phyloP scores from a whole-genome alignment of 2,797 vertebrate species.

The Eremophila alpestris region DNA sequence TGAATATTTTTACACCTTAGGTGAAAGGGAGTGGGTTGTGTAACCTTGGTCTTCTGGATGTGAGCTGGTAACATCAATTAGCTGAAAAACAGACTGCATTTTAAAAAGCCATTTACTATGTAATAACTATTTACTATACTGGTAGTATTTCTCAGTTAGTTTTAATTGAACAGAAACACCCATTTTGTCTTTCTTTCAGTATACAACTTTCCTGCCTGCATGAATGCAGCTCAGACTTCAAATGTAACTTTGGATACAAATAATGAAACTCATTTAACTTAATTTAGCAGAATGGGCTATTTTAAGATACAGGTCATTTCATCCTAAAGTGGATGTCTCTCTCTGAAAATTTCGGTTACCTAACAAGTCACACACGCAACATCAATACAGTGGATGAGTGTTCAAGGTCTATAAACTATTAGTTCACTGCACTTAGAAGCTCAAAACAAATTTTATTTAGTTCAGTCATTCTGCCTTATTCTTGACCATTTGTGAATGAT shows the following conservation, averaged over 20 bases:
- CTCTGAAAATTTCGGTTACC: conserved; percentile 12
- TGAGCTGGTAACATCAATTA: neutral
- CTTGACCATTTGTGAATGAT: neutral
- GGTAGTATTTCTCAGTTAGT: neutral
- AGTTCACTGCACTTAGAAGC: neutral
- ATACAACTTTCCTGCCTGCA: neutral
- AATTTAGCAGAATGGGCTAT: neutral
- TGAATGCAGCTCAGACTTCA: neutral
- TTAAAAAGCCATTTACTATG: neutral
- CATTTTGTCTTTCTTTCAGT: neutral
- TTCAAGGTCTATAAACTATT: neutral
- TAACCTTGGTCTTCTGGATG: neutral
- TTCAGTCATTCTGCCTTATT: neutral
- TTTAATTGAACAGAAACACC: neutral
- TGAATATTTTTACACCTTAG: neutral
- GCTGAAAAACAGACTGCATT: neutral
- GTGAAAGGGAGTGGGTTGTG: rapidly evolving
- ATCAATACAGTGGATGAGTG: neutral
- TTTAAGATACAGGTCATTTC: conserved; percentile 18
- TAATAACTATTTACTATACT: neutral
- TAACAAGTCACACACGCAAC: neutral
- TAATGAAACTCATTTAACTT: conserved; percentile 4
- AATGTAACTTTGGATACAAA: conserved; percentile 1
- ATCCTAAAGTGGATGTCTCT: neutral
- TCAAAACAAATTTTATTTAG: conserved; percentile 16